These are phyloP conservation scores for Drosophila sp. DNA, from an alignment of 1,140 invertebrate genomes.

Conservation along the genomic window DNA sequence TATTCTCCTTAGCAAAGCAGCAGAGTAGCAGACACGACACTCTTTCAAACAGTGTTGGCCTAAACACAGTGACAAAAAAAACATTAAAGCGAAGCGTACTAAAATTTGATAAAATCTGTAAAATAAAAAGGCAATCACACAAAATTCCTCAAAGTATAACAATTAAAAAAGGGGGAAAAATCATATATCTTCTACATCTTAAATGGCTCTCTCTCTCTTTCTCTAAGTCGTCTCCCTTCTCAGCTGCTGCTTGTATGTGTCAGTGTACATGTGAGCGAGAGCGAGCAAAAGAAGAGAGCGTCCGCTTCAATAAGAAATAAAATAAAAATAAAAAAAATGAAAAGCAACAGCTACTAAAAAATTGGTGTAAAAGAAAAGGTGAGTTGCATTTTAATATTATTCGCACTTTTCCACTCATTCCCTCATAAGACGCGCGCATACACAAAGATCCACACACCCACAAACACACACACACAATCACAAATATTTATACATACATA, in stretches of 20 bases:
- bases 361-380: slow-evolving; percentile 39
- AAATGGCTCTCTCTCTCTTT: slow-evolving; percentile 4
- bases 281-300: slow-evolving; percentile 16
- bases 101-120: neutral
- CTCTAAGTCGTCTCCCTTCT: slow-evolving; percentile 24
- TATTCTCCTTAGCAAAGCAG: slow-evolving; percentile 8
- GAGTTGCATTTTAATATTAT: slow-evolving; percentile 44
- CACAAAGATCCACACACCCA: slow-evolving; percentile 24
- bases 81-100: slow-evolving; percentile 15
- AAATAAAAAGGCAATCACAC: neutral
- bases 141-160: neutral
- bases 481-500: slow-evolving; percentile 21
- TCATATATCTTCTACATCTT: slow-evolving; percentile 15
- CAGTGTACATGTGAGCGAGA: slow-evolving; percentile 12
- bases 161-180: slow-evolving; percentile 5
- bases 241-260: slow-evolving; percentile 36
- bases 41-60: slow-evolving; percentile 50
- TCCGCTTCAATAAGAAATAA: slow-evolving; percentile 10
- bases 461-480: slow-evolving; percentile 13
- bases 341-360: slow-evolving; percentile 8
- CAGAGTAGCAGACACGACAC: slow-evolving; percentile 17
- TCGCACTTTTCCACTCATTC: slow-evolving; percentile 26
- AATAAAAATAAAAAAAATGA: slow-evolving; percentile 14
- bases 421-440: slow-evolving; percentile 35
- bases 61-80: slow-evolving; percentile 25